Evolutionary conservation across 64 coral and sea anemone genomes (phyloP).

Genomic region (Cladopsammia gracilis): DNA sequence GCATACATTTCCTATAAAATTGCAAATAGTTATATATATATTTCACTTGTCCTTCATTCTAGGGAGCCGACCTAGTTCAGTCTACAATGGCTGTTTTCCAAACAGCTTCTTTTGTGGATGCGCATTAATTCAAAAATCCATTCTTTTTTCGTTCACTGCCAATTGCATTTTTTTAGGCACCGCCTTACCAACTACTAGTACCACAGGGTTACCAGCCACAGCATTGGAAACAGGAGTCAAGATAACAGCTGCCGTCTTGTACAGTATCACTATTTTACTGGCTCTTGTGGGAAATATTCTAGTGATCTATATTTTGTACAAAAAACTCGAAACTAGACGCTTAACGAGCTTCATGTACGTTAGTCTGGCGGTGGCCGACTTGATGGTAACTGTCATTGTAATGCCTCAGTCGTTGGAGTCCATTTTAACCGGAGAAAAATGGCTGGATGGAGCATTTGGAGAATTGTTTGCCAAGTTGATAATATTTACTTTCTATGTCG

Average conservation of each 20-base stretch:
- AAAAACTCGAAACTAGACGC: neutral
- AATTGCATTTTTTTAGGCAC: no score
- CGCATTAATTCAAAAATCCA: no score
- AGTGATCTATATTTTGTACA: conserved; percentile 22
- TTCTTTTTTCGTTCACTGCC: no score
- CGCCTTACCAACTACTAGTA: no score
- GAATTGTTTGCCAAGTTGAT: neutral
- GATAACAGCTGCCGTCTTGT: neutral
- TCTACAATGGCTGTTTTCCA: no score
- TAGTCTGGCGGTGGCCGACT: conserved; percentile 28
- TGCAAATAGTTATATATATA: no score
- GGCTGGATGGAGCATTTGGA: conserved; percentile 5
- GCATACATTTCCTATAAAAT: no score
- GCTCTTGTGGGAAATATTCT: conserved; percentile 16
- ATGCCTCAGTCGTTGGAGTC: neutral
- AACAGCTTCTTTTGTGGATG: no score
- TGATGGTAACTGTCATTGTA: neutral
- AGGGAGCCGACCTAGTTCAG: no score
- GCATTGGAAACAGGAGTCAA: neutral
- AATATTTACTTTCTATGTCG: neutral
- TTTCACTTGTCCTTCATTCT: no score
- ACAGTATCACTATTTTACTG: neutral
- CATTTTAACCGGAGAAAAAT: neutral
- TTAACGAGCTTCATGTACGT: conserved; percentile 49
- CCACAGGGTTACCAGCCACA: no score